Evolutionary conservation across 2,888 invertebrate genomes (phyloP), one percentile per base, ranked within the genome.

Genomic region (Rhagophthalmus giganteus): DNA sequence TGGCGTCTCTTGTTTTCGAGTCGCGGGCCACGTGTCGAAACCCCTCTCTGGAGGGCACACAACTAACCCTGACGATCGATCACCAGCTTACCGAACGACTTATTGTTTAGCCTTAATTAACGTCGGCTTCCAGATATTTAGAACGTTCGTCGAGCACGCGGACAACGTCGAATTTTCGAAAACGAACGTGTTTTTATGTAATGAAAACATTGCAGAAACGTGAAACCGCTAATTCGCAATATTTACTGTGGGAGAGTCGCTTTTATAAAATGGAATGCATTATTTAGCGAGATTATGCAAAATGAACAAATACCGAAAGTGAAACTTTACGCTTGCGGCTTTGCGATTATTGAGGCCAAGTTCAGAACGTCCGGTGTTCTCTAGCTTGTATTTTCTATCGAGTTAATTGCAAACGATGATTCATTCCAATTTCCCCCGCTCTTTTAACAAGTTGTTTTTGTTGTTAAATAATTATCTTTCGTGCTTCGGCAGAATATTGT

Each of bases 231-330:
- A 26, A 26, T 25, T 37, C 37, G 37, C 25, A 37, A 37, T 26
- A 11, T 37, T 26, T 30, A 40, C 39, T 30, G 30, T 40, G 39
- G 39, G 39, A 40, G 27, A 40, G 28, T 40, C 31, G 12, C 11
- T 40, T n/a, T 40, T 40, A 11, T 30, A 26, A 11, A 20, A 8
- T 15, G 27, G 33, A 42, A 38, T 38, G 33, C 34, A 30, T 49
- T 40, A 47, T 51, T 51, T 51, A 40, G 33, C 44, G 38, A 38
- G 60, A 66, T 69, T 68, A 67, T 67, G 68, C 68, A 68, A 69
- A 70, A 65, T 63, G 64, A 66, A 61, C 64, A 65, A 70, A 68
- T 65, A 64, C 67, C 63, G 67, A 71, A 71, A 71, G 71, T 71
- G 71, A 71, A 71, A 71, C 69, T 69, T 60, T 35, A 41, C 32